Conservation (phyloP, 92 coral and sea anemone genomes). For the Micromussa lordhowensis region DNA sequence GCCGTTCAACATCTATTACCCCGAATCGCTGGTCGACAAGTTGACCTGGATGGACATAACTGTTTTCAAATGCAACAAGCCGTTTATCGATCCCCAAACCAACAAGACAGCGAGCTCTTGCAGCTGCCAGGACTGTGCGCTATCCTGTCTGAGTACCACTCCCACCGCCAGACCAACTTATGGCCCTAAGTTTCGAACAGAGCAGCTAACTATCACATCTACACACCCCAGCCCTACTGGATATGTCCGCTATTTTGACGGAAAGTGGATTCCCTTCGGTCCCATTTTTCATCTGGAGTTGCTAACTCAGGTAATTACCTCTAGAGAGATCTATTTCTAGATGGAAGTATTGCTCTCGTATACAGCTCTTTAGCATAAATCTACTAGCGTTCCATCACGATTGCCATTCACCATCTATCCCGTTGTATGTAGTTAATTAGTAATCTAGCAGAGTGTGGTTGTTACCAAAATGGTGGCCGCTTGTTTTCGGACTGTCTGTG, state of each 20-base stretch:
- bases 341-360: too few relatives aligned
- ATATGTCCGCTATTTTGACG: slow-evolving; percentile 55
- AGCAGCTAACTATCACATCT: slow-evolving; percentile 74
- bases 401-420: too few relatives aligned
- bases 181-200: slow-evolving; percentile 86
- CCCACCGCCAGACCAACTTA: slow-evolving; percentile 64
- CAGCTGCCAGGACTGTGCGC: slow-evolving; percentile 70
- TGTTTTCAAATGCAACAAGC: slow-evolving; percentile 69
- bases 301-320: slow-evolving; percentile 60
- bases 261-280: slow-evolving; percentile 75
- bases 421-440: too few relatives aligned
- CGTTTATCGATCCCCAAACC: slow-evolving; percentile 75
- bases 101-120: slow-evolving; percentile 62
- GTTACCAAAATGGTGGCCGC: too few relatives aligned
- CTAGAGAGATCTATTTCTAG: background rate
- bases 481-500: too few relatives aligned
- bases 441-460: too few relatives aligned
- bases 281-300: slow-evolving; percentile 63
- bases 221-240: slow-evolving; percentile 65
- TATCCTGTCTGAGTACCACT: slow-evolving; percentile 82
- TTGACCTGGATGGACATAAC: slow-evolving; percentile 74
- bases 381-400: too few relatives aligned
- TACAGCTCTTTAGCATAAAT: too few relatives aligned
- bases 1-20: slow-evolving; percentile 74
- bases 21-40: slow-evolving; percentile 22